These are phyloP conservation scores for Trichomycterus rosablanca DNA, from an alignment of 2,113 vertebrate species.

Conservation along the genomic window DNA sequence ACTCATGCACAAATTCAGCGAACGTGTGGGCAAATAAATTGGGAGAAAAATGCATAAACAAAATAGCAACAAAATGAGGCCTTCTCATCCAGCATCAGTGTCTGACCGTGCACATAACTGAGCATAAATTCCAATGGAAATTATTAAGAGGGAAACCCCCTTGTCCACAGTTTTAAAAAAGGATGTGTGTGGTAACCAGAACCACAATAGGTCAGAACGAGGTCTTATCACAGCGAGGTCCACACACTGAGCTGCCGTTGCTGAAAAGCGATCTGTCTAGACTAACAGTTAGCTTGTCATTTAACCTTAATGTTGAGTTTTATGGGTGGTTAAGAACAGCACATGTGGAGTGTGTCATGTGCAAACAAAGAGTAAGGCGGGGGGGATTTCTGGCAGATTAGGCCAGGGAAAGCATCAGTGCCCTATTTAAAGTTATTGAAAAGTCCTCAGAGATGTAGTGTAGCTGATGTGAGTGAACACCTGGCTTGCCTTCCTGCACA, in stretches of 20 bases:
- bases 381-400: slow-evolving; percentile 60
- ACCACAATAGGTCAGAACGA: too few relatives aligned
- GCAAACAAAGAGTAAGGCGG: slow-evolving; percentile 36
- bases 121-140: too few relatives aligned
- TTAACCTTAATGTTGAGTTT: slow-evolving; percentile 37
- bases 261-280: slow-evolving; percentile 9
- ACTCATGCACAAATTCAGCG: too few relatives aligned
- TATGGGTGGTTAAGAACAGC: slow-evolving; percentile 30
- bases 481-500: too few relatives aligned
- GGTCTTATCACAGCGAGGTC: slow-evolving; percentile 20
- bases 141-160: too few relatives aligned
- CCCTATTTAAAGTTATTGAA: slow-evolving; percentile 49
- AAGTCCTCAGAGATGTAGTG: slow-evolving; percentile 41
- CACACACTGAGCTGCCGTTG: neutral
- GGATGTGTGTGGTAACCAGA: too few relatives aligned
- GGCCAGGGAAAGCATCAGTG: slow-evolving; percentile 45
- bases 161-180: too few relatives aligned
- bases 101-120: too few relatives aligned
- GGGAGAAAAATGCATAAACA: too few relatives aligned
- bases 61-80: too few relatives aligned
- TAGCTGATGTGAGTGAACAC: slow-evolving; percentile 30
- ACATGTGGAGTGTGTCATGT: slow-evolving; percentile 23
- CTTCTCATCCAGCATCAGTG: too few relatives aligned
- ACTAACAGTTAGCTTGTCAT: slow-evolving; percentile 6
- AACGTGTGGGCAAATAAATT: too few relatives aligned